Conservation (phyloP, 2,113 vertebrate genomes). For the Raja brachyura region DNA sequence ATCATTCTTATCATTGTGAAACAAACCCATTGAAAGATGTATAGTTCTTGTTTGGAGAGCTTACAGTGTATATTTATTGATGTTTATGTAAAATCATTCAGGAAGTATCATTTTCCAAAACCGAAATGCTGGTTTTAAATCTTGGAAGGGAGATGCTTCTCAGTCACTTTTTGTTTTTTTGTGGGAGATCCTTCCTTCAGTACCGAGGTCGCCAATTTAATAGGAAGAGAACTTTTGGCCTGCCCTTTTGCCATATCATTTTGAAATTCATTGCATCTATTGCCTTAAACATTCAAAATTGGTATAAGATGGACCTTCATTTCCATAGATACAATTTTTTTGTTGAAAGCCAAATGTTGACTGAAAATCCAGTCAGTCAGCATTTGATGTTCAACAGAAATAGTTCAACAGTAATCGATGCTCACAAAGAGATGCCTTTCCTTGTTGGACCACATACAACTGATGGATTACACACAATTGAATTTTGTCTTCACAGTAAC, state of each 20-base stretch:
- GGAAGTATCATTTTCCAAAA: background rate
- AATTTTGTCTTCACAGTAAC: background rate
- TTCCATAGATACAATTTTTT: slow-evolving; percentile 45
- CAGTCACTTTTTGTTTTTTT: background rate
- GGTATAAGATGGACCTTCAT: background rate
- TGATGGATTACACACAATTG: background rate
- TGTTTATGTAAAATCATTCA: background rate
- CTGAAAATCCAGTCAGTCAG: background rate
- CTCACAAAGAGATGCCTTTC: background rate
- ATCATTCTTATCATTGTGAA: background rate
- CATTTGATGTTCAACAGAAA: background rate
- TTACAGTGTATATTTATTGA: too few species aligned
- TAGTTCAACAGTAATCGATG: background rate
- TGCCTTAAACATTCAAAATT: slow-evolving; percentile 49
- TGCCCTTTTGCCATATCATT: slow-evolving; percentile 47
- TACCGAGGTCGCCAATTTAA: slow-evolving; percentile 1
- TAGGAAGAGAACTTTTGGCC: slow-evolving; percentile 46
- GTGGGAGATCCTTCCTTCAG: background rate
- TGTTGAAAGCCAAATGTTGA: too few species aligned
- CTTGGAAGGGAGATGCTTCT: background rate
- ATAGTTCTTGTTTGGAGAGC: background rate
- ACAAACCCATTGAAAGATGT: background rate
- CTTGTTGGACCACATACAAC: background rate
- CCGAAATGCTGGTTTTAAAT: background rate
- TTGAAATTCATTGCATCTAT: slow-evolving; percentile 53